These are phyloP conservation scores for Eulithis prunata DNA, from an alignment of 2,888 invertebrate genomes.

Conservation along the genomic window DNA sequence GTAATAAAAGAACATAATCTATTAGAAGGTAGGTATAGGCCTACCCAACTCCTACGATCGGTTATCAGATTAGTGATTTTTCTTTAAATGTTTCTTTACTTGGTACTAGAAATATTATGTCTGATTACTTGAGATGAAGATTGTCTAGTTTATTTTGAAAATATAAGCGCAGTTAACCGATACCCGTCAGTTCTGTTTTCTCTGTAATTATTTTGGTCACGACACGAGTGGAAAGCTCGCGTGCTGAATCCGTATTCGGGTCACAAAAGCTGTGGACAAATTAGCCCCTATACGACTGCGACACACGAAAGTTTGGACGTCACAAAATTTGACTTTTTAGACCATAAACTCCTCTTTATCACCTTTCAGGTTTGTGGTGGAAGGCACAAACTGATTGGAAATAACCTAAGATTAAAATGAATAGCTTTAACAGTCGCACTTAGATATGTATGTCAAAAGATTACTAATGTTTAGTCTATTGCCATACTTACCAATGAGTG, in stretches of 20 bases:
- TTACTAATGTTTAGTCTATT: too few relatives aligned
- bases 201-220: constrained; percentile 32
- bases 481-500: too few relatives aligned
- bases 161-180: not conserved
- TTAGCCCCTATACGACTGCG: constrained; percentile 46
- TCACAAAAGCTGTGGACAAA: constrained; percentile 47
- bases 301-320: constrained; percentile 51
- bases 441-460: too few relatives aligned
- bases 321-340: constrained; percentile 39
- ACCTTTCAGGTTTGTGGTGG: constrained; percentile 6
- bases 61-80: too few relatives aligned
- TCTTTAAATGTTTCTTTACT: too few relatives aligned
- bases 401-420: not conserved
- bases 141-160: not conserved
- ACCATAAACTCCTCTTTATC: constrained; percentile 33
- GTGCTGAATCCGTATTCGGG: constrained; percentile 51
- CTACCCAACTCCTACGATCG: too few relatives aligned
- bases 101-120: not conserved
- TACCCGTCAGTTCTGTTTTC: constrained; percentile 9
- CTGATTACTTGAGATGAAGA: too few relatives aligned
- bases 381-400: not conserved
- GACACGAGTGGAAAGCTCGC: constrained; percentile 32
- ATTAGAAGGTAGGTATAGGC: too few relatives aligned
- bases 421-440: too few relatives aligned
- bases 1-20: not conserved